Conservation (phyloP, 1,140 invertebrate genomes). For the Wasmannia auropunctata region DNA sequence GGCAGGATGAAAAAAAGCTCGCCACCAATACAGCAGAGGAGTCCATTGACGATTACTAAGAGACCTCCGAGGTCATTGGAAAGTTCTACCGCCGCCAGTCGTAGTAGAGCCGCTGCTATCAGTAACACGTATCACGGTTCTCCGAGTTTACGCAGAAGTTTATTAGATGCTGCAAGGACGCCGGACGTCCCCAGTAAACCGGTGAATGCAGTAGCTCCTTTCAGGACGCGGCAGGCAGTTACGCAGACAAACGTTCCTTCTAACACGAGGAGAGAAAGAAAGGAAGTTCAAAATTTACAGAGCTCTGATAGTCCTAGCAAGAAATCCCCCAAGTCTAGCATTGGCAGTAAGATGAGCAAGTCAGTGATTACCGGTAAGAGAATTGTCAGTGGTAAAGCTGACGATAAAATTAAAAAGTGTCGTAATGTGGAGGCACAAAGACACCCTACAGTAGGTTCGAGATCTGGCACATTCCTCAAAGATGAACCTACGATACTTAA, state of each 20-base stretch:
- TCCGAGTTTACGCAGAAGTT: slow-evolving; percentile 80
- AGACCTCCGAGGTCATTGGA: slow-evolving; percentile 78
- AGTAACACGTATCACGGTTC: slow-evolving; percentile 79
- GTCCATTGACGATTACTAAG: slow-evolving; percentile 66
- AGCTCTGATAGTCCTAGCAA: slow-evolving; percentile 80
- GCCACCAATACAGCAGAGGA: slow-evolving; percentile 79
- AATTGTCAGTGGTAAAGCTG: slow-evolving; percentile 58
- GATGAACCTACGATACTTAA: slow-evolving; percentile 88
- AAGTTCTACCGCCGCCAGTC: slow-evolving; percentile 82
- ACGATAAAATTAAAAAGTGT: slow-evolving; percentile 80
- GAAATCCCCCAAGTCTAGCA: slow-evolving; percentile 79
- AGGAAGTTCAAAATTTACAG: slow-evolving; percentile 72
- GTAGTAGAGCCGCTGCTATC: slow-evolving; percentile 82
- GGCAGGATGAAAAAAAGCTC: slow-evolving; percentile 76
- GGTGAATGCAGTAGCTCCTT: slow-evolving; percentile 59
- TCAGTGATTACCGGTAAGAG: slow-evolving; percentile 48
- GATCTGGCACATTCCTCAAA: slow-evolving; percentile 91
- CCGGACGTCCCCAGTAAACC: slow-evolving; percentile 78
- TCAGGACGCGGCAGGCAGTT: slow-evolving; percentile 57
- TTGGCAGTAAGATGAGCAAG: slow-evolving; percentile 68
- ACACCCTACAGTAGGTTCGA: slow-evolving; percentile 83
- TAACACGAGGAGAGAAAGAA: slow-evolving; percentile 73
- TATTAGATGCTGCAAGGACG: slow-evolving; percentile 83
- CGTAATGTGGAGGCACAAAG: slow-evolving; percentile 79
- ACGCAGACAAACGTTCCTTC: slow-evolving; percentile 51